phyloP scores from a whole-genome alignment of 2,888 invertebrate species.

The Chironomus riparius region DNA sequence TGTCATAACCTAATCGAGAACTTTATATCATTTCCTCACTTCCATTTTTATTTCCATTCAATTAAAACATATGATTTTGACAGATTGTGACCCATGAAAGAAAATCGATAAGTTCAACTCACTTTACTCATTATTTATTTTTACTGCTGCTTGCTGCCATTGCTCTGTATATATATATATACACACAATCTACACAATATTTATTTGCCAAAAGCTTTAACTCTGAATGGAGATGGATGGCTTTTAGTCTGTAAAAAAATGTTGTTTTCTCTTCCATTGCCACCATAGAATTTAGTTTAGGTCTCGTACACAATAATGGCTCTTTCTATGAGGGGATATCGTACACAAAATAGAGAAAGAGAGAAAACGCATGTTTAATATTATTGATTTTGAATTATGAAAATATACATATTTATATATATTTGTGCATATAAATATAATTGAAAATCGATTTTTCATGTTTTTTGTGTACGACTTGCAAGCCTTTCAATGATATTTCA shows the following conservation, averaged over 20 bases:
- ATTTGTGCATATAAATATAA: neutral
- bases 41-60: neutral
- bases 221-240: neutral
- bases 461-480: neutral
- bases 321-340: neutral
- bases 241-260: neutral
- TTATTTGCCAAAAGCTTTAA: neutral
- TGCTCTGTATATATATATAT: neutral
- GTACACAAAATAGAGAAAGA: neutral
- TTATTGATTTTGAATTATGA: slow-evolving; percentile 21
- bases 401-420: neutral
- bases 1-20: neutral
- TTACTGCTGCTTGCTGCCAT: neutral
- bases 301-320: no score
- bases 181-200: no score
- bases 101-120: slow-evolving; percentile 7
- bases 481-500: slow-evolving; percentile 17
- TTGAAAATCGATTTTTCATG: slow-evolving; percentile 11
- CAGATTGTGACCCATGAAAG: slow-evolving; percentile 8
- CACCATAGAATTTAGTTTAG: no score
- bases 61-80: slow-evolving; percentile 9
- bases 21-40: neutral
- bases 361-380: slow-evolving; percentile 19
- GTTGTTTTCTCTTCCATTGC: no score
- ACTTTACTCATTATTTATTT: neutral